A percentile compares a stretch with the other conserved stretches of the same genome.
These are phyloP conservation scores for Schizaphis graminum DNA, from an alignment of 2,888 invertebrate genomes.

Conservation along the genomic window DNA sequence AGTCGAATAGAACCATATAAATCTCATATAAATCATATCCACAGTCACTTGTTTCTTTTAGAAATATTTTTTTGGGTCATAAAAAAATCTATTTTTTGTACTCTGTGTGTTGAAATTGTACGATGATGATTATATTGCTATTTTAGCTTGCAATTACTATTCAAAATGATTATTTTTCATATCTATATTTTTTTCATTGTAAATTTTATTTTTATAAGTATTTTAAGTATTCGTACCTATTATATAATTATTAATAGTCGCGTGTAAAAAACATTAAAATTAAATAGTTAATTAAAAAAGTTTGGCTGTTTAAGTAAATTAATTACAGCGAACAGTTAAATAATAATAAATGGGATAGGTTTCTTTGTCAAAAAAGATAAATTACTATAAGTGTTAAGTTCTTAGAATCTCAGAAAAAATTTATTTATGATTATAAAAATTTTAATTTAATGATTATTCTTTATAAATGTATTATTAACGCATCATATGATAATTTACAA, in stretches of 20 bases:
- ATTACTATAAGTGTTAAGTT: background rate
- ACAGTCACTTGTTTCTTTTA: background rate
- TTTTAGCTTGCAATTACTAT: background rate
- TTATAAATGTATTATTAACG: background rate
- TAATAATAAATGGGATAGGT: background rate
- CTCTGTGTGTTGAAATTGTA: background rate
- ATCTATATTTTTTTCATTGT: background rate
- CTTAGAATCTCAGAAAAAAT: background rate
- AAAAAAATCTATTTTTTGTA: background rate
- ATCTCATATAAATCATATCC: slow-evolving; percentile 25
- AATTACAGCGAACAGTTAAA: background rate
- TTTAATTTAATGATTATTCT: background rate
- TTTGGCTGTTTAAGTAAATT: background rate
- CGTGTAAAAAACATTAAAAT: background rate
- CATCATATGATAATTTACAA: background rate
- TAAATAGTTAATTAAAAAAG: slow-evolving; percentile 7
- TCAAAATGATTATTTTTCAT: background rate
- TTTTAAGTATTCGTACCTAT: background rate
- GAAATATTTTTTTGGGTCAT: background rate
- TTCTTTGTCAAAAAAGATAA: background rate
- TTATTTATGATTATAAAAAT: background rate
- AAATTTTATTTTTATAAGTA: background rate
- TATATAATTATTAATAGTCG: background rate
- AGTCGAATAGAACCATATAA: slow-evolving; percentile 13
- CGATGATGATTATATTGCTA: background rate